Evolutionary conservation across 2,888 invertebrate species (phyloP).

Genomic region (Drosophila anomelani): DNA sequence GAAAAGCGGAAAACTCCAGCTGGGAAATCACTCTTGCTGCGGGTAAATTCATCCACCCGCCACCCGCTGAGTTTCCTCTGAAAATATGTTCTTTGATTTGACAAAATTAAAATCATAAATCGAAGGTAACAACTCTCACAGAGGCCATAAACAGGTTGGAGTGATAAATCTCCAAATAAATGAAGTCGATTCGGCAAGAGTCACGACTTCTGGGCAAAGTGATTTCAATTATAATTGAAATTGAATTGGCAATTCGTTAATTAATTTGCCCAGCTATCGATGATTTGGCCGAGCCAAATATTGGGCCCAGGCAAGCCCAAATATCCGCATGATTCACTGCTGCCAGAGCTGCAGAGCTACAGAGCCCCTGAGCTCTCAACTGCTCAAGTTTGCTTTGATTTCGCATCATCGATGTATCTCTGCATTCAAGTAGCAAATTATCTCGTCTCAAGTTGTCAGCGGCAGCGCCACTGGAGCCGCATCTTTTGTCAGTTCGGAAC

Average conservation of each 20-base stretch:
- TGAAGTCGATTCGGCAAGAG: conserved; percentile 60
- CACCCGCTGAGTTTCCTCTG: conserved; percentile 24
- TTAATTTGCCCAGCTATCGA: conserved; percentile 58
- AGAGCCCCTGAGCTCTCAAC: conserved; percentile 23
- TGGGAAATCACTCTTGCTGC: conserved; percentile 33
- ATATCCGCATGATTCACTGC: conserved; percentile 31
- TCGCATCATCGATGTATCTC: conserved; percentile 52
- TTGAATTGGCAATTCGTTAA: conserved; percentile 65
- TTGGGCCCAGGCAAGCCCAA: conserved; percentile 29
- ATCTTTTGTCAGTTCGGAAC: conserved; percentile 56
- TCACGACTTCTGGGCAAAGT: conserved; percentile 62
- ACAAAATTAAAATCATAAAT: conserved; percentile 28
- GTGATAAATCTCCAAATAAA: conserved; percentile 60
- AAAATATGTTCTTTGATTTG: conserved; percentile 23
- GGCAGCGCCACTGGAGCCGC: conserved; percentile 47
- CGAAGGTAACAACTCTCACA: background rate
- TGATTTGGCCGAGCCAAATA: conserved; percentile 36
- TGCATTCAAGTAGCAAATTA: conserved; percentile 76
- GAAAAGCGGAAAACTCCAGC: conserved; percentile 32
- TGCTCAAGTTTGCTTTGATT: conserved; percentile 39
- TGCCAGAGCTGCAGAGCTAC: background rate
- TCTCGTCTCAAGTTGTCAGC: conserved; percentile 79
- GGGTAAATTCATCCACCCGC: background rate
- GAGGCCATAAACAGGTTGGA: conserved; percentile 17
- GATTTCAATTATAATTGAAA: conserved; percentile 44